phyloP scores from a whole-genome alignment of 2,797 vertebrate genomes.

The Danio jaintianensis region DNA sequence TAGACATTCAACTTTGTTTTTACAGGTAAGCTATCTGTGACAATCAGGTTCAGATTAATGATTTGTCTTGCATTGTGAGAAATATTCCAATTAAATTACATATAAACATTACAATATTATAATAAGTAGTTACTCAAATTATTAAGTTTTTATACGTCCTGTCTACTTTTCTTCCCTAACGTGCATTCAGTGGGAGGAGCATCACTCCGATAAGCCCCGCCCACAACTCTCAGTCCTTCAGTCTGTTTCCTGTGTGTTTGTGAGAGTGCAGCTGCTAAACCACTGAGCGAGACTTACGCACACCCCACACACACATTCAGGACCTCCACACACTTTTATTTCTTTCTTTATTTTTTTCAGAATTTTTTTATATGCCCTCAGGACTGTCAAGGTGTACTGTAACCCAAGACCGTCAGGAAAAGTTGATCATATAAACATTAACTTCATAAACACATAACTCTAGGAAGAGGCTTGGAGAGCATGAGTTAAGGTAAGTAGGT shows the following conservation, averaged over 20 bases:
- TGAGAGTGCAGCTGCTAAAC: background rate
- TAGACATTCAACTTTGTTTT: too few species aligned
- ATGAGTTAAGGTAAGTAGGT: constrained; percentile 27
- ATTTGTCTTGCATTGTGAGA: too few species aligned
- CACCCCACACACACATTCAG: background rate
- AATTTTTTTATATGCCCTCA: background rate
- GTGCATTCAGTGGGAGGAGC: background rate
- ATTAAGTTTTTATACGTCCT: too few species aligned
- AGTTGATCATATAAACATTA: constrained; percentile 3
- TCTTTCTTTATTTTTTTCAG: background rate
- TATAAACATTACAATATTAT: too few species aligned
- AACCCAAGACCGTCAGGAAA: constrained; percentile 1
- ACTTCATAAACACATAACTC: constrained; percentile 7
- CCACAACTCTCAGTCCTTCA: background rate
- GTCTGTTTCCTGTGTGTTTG: background rate
- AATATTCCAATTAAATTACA: too few species aligned
- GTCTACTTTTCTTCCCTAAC: background rate
- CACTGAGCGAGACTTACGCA: background rate
- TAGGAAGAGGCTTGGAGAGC: background rate
- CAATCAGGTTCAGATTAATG: too few species aligned
- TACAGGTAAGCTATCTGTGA: too few species aligned
- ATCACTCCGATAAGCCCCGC: background rate
- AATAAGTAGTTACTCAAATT: too few species aligned
- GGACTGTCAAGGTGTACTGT: background rate
- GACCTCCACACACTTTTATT: background rate